These are phyloP conservation scores for Formica selysi DNA, from an alignment of 1,140 invertebrate species.

Conservation along the genomic window DNA sequence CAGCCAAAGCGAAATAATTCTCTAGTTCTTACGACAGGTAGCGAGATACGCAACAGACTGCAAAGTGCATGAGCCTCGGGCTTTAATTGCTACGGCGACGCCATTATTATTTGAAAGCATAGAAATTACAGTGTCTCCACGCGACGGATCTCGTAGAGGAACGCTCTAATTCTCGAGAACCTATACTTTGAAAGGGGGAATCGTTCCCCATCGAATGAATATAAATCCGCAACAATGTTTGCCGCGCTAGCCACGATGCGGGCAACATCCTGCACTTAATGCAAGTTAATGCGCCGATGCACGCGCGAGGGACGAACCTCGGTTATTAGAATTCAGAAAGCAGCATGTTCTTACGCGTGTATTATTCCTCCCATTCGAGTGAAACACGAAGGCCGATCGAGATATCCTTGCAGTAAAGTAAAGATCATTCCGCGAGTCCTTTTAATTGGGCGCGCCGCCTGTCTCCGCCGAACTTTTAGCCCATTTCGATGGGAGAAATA, in stretches of 20 bases:
- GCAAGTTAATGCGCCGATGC: conserved; percentile 40
- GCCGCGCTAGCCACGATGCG: conserved; percentile 3
- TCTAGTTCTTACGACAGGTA: conserved; percentile 53
- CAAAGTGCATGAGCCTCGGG: conserved; percentile 44
- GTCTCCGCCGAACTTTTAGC: conserved; percentile 35
- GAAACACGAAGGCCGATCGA: conserved; percentile 30
- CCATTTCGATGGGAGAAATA: conserved; percentile 60
- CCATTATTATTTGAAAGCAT: conserved; percentile 47
- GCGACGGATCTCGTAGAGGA: conserved; percentile 39
- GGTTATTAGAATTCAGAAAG: conserved; percentile 57
- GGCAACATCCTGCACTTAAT: conserved; percentile 32
- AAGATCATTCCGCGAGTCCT: conserved; percentile 41
- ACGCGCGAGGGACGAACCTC: conserved; percentile 29
- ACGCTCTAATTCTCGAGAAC: conserved; percentile 27
- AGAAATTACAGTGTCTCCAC: conserved; percentile 64
- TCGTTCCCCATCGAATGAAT: conserved; percentile 35
- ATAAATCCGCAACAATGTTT: conserved; percentile 53
- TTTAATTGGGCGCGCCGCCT: conserved; percentile 49
- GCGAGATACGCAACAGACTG: background rate
- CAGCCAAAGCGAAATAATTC: conserved; percentile 9
- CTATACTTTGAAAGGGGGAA: conserved; percentile 27
- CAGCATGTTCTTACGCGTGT: conserved; percentile 21
- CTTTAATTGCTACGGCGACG: conserved; percentile 57
- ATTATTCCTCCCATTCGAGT: background rate
- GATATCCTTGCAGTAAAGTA: conserved; percentile 35